A percentile compares a stretch with the other conserved stretches of the same genome.
Evolutionary conservation across 2,888 invertebrate genomes (phyloP).

Genomic region (Unio pictorum): DNA sequence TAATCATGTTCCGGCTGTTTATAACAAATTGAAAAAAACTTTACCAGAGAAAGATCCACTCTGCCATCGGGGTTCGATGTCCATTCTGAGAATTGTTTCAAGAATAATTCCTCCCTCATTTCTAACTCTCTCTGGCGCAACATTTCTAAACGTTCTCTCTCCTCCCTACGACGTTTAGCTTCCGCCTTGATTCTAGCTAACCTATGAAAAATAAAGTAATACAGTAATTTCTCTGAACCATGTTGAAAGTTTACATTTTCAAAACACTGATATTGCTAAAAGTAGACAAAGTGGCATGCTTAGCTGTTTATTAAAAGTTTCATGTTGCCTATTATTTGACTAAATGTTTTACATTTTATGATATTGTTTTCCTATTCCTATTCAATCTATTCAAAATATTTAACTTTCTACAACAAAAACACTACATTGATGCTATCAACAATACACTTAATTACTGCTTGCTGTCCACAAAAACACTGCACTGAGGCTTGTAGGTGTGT

Average conservation of each 20-base stretch:
- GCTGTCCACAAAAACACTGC: no score
- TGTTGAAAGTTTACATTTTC: neutral
- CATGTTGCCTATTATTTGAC: no score
- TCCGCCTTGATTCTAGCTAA: slow-evolving; percentile 69
- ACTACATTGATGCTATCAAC: no score
- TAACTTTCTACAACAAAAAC: no score
- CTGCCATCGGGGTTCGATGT: slow-evolving; percentile 45
- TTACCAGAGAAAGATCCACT: slow-evolving; percentile 66
- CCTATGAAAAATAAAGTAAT: slow-evolving; percentile 30
- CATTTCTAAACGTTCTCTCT: slow-evolving; percentile 58
- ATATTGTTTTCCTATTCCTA: no score
- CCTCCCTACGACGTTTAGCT: slow-evolving; percentile 63
- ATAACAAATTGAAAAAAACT: slow-evolving; percentile 7
- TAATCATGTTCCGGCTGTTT: no score
- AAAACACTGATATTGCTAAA: neutral
- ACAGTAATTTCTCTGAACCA: neutral
- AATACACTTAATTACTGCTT: no score
- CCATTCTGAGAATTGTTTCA: slow-evolving; percentile 66
- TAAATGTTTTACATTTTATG: no score
- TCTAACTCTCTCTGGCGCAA: slow-evolving; percentile 50
- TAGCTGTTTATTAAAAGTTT: no score
- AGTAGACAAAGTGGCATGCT: neutral
- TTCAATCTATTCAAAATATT: no score
- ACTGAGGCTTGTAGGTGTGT: no score
- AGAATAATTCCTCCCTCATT: slow-evolving; percentile 51